Conservation (phyloP, 1,140 invertebrate genomes). For the Drosophila novamexicana region DNA sequence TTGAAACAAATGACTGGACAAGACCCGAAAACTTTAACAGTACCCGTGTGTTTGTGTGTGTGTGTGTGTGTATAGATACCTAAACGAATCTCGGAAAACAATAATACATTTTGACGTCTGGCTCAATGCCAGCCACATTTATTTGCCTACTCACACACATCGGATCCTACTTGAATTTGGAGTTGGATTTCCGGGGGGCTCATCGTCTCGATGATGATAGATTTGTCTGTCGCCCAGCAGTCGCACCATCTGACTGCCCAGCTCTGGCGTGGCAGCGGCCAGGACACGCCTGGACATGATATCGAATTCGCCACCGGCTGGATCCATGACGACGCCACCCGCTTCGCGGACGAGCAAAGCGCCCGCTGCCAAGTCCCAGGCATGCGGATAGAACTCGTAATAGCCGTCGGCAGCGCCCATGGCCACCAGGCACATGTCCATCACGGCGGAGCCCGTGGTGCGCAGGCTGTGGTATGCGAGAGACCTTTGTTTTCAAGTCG, state of each 20-base stretch:
- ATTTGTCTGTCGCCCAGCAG: slow-evolving; percentile 78
- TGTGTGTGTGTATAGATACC: background rate
- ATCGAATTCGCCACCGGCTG: slow-evolving; percentile 92
- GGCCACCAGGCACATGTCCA: slow-evolving; percentile 96
- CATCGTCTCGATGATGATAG: slow-evolving; percentile 16
- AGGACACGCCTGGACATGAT: slow-evolving; percentile 91
- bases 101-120: slow-evolving; percentile 12
- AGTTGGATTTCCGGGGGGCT: background rate
- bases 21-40: slow-evolving; percentile 22
- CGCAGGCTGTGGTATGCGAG: slow-evolving; percentile 86
- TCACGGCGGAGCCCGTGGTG: slow-evolving; percentile 93
- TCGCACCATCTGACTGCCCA: slow-evolving; percentile 89
- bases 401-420: slow-evolving; percentile 93
- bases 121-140: background rate
- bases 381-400: slow-evolving; percentile 94
- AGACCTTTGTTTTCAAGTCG: background rate
- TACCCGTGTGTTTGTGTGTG: too few relatives aligned
- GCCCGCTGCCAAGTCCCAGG: slow-evolving; percentile 95
- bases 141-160: background rate
- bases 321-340: slow-evolving; percentile 95
- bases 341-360: slow-evolving; percentile 94
- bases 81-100: background rate
- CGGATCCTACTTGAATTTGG: background rate
- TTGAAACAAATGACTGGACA: slow-evolving; percentile 6
- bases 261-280: slow-evolving; percentile 88